Conservation (phyloP, 2,113 vertebrate species). For the Chitala chitala region DNA sequence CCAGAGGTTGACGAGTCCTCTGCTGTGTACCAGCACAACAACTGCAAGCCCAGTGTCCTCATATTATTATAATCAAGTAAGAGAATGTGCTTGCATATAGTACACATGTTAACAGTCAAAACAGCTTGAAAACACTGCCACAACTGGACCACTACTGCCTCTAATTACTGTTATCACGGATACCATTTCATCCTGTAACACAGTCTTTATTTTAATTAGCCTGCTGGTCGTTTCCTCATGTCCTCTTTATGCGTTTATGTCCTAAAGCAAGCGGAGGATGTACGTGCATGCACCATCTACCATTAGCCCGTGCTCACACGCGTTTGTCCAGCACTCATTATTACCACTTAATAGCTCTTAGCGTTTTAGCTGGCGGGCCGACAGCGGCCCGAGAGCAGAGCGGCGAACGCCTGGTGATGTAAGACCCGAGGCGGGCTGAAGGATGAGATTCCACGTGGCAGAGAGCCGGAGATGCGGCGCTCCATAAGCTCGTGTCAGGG, state of each 20-base stretch:
- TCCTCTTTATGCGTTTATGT: conserved; percentile 2
- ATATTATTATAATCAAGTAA: background rate
- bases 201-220: background rate
- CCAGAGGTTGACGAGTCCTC: too few species aligned
- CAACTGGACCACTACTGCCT: background rate
- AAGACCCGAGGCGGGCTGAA: background rate
- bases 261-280: background rate
- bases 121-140: background rate
- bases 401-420: background rate
- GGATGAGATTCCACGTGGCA: background rate
- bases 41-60: background rate
- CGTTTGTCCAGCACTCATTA: background rate
- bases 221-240: background rate
- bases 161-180: conserved; percentile 7
- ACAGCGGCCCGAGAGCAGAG: background rate
- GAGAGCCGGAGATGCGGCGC: conserved; percentile 21
- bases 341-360: background rate
- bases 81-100: background rate
- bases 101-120: background rate
- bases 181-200: background rate
- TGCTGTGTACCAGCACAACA: background rate
- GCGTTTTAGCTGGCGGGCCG: background rate
- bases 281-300: background rate
- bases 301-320: background rate
- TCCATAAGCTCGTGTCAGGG: conserved; percentile 41